phyloP scores from a whole-genome alignment of 2,113 vertebrate species.

The Bos indicus region DNA sequence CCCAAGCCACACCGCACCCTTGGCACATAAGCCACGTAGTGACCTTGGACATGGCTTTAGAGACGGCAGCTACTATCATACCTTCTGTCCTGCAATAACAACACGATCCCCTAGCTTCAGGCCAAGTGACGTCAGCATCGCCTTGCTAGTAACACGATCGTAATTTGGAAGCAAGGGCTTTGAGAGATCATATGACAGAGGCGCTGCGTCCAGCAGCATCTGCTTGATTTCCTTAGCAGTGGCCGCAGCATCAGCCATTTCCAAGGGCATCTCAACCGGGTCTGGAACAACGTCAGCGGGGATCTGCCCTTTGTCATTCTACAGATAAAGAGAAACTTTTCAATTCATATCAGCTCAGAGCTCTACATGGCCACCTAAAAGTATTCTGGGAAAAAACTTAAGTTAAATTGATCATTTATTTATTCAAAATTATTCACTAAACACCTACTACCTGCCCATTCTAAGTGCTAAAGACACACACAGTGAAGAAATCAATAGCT shows the following conservation, averaged over 20 bases:
- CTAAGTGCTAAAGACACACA: neutral
- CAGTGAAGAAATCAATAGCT: neutral
- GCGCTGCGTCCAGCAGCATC: slow-evolving; percentile 86
- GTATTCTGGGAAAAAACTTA: neutral
- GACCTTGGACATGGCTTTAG: neutral
- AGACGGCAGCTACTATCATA: slow-evolving; percentile 49
- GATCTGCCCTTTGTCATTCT: slow-evolving; percentile 94
- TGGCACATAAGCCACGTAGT: neutral
- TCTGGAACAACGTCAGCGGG: slow-evolving; percentile 94
- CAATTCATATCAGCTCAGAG: neutral
- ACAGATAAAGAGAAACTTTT: neutral
- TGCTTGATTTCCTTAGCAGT: slow-evolving; percentile 91
- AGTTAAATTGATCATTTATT: neutral
- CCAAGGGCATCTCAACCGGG: slow-evolving; percentile 93
- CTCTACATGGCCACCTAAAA: neutral
- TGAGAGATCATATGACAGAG: slow-evolving; percentile 80
- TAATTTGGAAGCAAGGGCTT: slow-evolving; percentile 74
- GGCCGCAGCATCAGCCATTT: slow-evolving; percentile 93
- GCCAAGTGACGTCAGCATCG: slow-evolving; percentile 85
- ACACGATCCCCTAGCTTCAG: slow-evolving; percentile 93
- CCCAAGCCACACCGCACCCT: neutral
- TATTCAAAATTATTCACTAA: neutral
- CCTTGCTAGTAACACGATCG: slow-evolving; percentile 78
- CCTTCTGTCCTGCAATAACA: slow-evolving; percentile 97
- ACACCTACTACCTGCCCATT: neutral